Evolutionary conservation across 2,888 invertebrate species (phyloP).

Genomic region (Catocala nupta): DNA sequence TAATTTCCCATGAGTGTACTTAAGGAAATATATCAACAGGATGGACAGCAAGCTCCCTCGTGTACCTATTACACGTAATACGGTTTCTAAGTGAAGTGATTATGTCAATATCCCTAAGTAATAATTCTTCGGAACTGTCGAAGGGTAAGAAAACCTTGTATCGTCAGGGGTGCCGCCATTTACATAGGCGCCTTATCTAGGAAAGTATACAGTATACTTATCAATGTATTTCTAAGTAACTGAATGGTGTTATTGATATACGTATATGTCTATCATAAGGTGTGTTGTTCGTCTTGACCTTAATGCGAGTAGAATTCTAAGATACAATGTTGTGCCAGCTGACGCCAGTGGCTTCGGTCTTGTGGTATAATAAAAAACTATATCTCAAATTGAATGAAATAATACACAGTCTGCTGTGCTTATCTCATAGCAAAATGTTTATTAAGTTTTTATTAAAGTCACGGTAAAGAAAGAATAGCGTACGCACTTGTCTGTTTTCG

Average conservation of each 20-base stretch:
- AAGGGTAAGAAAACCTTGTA: constrained; percentile 2
- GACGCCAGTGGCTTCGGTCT: too few species aligned
- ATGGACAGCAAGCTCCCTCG: constrained; percentile 13
- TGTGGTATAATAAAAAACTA: too few species aligned
- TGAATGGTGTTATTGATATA: neutral
- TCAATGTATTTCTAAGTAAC: neutral
- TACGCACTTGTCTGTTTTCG: too few species aligned
- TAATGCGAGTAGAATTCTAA: neutral
- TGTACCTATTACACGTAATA: constrained; percentile 17
- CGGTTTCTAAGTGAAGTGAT: constrained; percentile 12
- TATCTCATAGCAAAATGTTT: too few species aligned
- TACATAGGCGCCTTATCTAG: too few species aligned
- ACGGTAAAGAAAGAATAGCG: too few species aligned
- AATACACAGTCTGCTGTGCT: too few species aligned
- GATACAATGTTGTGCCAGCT: neutral
- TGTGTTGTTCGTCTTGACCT: neutral
- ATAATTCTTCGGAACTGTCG: constrained; percentile 11
- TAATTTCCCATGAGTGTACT: constrained; percentile 20
- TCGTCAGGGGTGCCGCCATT: too few species aligned
- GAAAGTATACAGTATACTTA: too few species aligned
- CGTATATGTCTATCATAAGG: neutral
- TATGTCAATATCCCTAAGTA: constrained; percentile 9
- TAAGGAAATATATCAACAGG: constrained; percentile 16
- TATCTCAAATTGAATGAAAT: too few species aligned
- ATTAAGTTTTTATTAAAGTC: too few species aligned